Conservation (phyloP, 2,888 invertebrate genomes). For the Cephus pulcher region DNA sequence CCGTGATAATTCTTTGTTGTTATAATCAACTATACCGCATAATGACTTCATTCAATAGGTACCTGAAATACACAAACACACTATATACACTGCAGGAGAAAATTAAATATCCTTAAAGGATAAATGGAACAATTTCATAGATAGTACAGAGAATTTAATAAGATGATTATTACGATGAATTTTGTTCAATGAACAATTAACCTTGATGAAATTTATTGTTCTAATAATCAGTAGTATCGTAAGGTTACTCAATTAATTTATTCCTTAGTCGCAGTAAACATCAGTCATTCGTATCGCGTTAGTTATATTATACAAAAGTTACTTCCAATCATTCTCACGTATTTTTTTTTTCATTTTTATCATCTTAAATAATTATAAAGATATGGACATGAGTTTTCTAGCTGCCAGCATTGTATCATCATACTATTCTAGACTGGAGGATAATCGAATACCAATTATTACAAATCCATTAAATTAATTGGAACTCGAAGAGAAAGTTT, state of each 20-base stretch:
- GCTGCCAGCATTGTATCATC: slow-evolving; percentile 36
- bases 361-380: not conserved
- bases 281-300: not conserved
- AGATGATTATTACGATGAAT: not conserved
- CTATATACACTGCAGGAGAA: not conserved
- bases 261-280: not conserved
- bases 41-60: slow-evolving; percentile 25
- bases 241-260: not conserved
- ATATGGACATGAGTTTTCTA: not conserved
- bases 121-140: not conserved
- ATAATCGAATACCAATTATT: slow-evolving; percentile 8
- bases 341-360: not conserved
- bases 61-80: slow-evolving; percentile 34
- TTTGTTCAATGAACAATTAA: not conserved
- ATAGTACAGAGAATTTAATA: not conserved
- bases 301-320: not conserved
- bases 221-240: not conserved
- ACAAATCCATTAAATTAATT: slow-evolving; percentile 26
- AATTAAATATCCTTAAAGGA: not conserved
- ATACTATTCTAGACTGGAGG: slow-evolving; percentile 30
- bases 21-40: not conserved
- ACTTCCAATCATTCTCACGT: not conserved
- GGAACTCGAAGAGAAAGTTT: slow-evolving; percentile 29
- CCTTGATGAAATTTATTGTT: not conserved
- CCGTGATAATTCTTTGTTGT: not conserved